Base-by-base conservation (phyloP, 2,797 vertebrate genomes). In the Semaprochilodus insignis region DNA sequence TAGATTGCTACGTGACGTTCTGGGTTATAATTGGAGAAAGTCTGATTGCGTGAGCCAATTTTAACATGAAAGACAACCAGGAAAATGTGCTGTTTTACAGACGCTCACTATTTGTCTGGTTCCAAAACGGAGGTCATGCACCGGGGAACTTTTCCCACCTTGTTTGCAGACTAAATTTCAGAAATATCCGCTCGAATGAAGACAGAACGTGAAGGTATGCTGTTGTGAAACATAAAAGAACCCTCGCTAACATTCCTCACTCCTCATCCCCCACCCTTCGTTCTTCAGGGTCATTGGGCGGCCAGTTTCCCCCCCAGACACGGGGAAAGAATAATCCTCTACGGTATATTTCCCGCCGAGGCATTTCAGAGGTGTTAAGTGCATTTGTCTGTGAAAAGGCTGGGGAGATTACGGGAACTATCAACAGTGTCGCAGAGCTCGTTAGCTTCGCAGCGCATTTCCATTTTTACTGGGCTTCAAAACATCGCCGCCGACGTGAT, bases 351-450 rank as follows among this genome's bases (percentile, higher is more conserved):
- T 85, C 81, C 80, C 65, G 11, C 55, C 51, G 23, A 81, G 67
- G 71, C 55, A 72, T 86, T 87, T 85, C 77, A 4, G 34, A 48
- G 67, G 77, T 81, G 84, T 83, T 84, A 83, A 86, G 81, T 86
- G 83, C 77, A 80, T 84, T 89, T 89, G 87, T 85, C 86, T 87
- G 88, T 87, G 83, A 87, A 87, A 82, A 85, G 83, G 66, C 66
- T 72, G 31, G 74, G 63, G 78, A 87, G 87, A 88, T 87, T 88
- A 88, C 81, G 78, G 72, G 80, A 86, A 87, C 85, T 88, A 87
- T 88, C 87, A 89, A 83, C 83, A 65, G 83, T 60, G 81, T 75
- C 85, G 84, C 84, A 88, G 85, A 89, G 86, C 83, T 88, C 85
- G 88, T 90, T 88, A 88, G 82, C 82, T 88, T 87, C 81, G 77